Base-by-base conservation (phyloP, 2,888 invertebrate species). In the Zele albiditarsus region DNA sequence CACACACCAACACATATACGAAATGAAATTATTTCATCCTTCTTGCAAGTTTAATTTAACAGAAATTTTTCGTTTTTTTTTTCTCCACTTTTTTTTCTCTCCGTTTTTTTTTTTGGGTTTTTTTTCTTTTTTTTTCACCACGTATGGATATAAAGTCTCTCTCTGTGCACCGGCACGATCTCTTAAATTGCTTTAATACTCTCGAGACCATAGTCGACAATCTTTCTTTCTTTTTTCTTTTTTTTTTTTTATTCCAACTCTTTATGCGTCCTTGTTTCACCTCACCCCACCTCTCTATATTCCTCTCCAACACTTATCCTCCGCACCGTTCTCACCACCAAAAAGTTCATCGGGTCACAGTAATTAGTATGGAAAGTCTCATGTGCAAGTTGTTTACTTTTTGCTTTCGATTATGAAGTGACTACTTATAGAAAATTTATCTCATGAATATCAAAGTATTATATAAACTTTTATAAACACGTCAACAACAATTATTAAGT, bases 291-390 rank as follows among this genome's bases (percentile, higher is more conserved):
- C 60, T 71, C 71, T 71, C 49, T 42, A 31, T 33, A 20, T 28
- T n/a, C 38, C 53, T 38, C 28, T 25, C 67, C 69, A 12, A 28
- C 57, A 63, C 23, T 16, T 14, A 66, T 27, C 63, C 63, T 49
- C 33, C 53, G 25, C 66, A 25, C 60, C 68, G 58, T 62, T 20
- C 5, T 3, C 38, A 71, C 23, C 38, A 79, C 78, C 75, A 76
- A 67, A 76, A 80, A 82, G 80, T 82, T 82, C 76, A 77, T 73
- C 71, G 79, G 80, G 78, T 80, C 80, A 75, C 80, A 78, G 83
- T 81, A 82, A 84, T 84, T 84, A 84, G 83, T 84, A 84, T 83
- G 84, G 83, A 84, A 84, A 84, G 82, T 79, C 78, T 74, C 74
- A 73, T 78, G 78, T 76, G 73, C 69, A 28, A 20, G 62, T 46